A percentile compares a stretch with the other conserved stretches of the same genome.
Conservation (phyloP, 2,113 vertebrate species). For the Phylloscopus whistleri region DNA sequence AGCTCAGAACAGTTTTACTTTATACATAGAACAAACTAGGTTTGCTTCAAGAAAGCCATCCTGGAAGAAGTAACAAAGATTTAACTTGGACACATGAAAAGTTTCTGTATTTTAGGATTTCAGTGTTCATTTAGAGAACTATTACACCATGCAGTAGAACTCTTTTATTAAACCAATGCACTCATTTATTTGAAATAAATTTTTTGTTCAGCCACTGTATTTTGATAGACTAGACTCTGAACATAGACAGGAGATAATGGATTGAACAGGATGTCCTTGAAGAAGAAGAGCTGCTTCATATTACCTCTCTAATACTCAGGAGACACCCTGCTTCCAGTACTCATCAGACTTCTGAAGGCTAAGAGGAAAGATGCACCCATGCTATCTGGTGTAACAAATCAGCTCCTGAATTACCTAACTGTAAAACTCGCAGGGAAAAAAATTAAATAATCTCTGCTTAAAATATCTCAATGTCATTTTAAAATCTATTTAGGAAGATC, state of each 20-base stretch:
- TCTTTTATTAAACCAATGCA: constrained; percentile 62
- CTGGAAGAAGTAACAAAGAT: constrained; percentile 33
- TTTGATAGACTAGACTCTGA: constrained; percentile 62
- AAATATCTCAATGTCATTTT: constrained; percentile 67
- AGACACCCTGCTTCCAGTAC: constrained; percentile 16
- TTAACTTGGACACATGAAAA: constrained; percentile 44
- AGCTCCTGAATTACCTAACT: constrained; percentile 49
- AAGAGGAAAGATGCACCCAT: constrained; percentile 25
- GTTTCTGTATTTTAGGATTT: constrained; percentile 62
- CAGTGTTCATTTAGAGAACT: constrained; percentile 65
- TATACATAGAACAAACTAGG: neutral
- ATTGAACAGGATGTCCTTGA: constrained; percentile 64
- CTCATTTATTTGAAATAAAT: constrained; percentile 69
- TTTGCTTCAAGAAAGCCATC: constrained; percentile 49
- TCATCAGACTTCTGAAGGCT: constrained; percentile 20
- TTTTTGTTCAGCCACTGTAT: constrained; percentile 68
- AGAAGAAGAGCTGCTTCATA: constrained; percentile 53
- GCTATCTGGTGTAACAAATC: constrained; percentile 62
- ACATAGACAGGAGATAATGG: constrained; percentile 51
- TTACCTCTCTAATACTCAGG: constrained; percentile 40
- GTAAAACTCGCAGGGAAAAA: constrained; percentile 48
- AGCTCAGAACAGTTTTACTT: constrained; percentile 39
- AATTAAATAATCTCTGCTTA: constrained; percentile 65
- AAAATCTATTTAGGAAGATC: constrained; percentile 63
- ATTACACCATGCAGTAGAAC: constrained; percentile 46